Evolutionary conservation across 2,113 vertebrate genomes (phyloP).

Genomic region (Gavialis gangeticus): DNA sequence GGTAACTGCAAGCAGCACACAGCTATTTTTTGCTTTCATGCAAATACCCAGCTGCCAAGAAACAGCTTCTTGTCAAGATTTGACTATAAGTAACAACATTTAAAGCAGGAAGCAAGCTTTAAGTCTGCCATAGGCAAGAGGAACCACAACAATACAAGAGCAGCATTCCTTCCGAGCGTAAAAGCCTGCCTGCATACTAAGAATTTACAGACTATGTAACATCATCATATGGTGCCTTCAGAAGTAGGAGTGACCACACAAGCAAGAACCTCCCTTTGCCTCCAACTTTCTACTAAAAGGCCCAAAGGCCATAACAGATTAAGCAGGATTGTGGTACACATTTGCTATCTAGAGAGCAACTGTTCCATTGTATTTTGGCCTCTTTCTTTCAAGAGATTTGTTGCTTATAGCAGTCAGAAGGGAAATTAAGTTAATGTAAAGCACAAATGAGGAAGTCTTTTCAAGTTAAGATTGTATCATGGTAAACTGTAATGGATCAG

Average conservation of each 20-base stretch:
- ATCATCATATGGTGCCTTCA: neutral
- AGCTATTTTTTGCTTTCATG: neutral
- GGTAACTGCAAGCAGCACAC: neutral
- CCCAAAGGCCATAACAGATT: neutral
- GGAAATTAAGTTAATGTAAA: neutral
- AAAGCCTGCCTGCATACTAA: neutral
- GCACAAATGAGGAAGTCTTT: neutral
- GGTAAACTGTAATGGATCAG: rapidly evolving
- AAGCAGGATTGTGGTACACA: neutral
- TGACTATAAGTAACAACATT: neutral
- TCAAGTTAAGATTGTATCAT: rapidly evolving
- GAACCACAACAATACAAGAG: neutral
- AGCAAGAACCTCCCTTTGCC: neutral
- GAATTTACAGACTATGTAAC: neutral
- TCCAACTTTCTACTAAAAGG: neutral
- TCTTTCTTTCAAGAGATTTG: neutral
- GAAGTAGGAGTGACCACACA: neutral
- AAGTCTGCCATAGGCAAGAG: neutral
- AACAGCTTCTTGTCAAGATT: neutral
- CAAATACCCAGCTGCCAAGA: neutral
- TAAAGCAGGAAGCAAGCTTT: neutral
- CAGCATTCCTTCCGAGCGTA: neutral
- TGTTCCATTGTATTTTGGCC: rapidly evolving
- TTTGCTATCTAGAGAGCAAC: neutral
- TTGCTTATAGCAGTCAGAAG: neutral